Percentiles rank a stretch among this genome's conserved stretches.
These are phyloP conservation scores for Hydropotes inermis DNA, from an alignment of 2,113 vertebrate species.

Conservation along the genomic window DNA sequence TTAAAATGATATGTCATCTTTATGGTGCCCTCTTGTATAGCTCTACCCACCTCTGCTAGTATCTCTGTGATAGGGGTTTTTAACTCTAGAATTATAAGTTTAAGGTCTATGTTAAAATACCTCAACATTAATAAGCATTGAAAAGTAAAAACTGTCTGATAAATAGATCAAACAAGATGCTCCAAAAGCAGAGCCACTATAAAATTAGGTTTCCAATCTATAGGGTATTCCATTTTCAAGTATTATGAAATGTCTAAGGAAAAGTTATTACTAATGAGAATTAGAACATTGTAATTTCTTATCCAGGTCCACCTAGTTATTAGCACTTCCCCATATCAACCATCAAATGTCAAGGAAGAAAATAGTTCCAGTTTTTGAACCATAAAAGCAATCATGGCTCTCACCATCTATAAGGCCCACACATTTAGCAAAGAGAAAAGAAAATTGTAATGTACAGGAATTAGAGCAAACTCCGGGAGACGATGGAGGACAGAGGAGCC, in stretches of 20 bases:
- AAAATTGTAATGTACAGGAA: neutral
- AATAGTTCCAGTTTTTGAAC: neutral
- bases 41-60: neutral
- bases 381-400: neutral
- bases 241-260: neutral
- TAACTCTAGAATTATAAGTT: neutral
- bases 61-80: neutral
- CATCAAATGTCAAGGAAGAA: neutral
- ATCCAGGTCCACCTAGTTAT: neutral
- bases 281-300: neutral
- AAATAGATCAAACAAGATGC: neutral
- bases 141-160: neutral
- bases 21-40: neutral
- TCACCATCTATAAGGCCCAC: neutral
- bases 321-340: neutral
- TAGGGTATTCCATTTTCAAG: neutral
- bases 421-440: slow-evolving; percentile 39
- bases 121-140: neutral
- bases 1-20: neutral
- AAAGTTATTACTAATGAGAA: neutral
- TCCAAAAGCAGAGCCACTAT: neutral
- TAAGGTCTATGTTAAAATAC: neutral
- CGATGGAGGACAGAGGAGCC: neutral
- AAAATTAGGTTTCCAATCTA: neutral
- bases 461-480: neutral